Conservation (phyloP, 2,113 vertebrate species). For the Sylvilagus bachmani region DNA sequence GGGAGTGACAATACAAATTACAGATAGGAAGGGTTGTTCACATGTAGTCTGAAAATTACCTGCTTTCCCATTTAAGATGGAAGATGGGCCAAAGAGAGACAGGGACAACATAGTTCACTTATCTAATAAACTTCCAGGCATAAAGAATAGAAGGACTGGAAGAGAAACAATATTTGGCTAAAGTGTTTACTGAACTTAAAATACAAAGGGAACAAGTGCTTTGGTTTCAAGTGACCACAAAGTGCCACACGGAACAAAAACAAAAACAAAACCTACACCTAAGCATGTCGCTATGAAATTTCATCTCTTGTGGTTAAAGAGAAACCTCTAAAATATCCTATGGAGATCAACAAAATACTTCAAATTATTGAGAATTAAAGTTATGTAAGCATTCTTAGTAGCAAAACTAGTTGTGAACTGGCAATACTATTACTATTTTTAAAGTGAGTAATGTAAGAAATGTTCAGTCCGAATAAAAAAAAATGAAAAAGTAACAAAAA, state of each 20-base stretch:
- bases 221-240: neutral
- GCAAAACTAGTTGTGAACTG: neutral
- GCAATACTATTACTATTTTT: neutral
- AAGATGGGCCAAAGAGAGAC: neutral
- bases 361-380: neutral
- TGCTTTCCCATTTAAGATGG: neutral
- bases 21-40: neutral
- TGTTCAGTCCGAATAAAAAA: neutral
- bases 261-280: neutral
- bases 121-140: neutral
- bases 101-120: neutral
- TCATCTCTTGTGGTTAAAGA: neutral
- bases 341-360: neutral
- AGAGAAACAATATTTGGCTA: neutral
- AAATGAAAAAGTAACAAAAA: neutral
- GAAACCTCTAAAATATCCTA: neutral
- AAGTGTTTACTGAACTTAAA: slow-evolving; percentile 7
- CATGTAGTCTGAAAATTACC: neutral
- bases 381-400: neutral
- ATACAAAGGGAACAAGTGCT: neutral
- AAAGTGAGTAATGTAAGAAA: neutral
- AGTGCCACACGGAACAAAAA: neutral
- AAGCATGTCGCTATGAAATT: neutral
- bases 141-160: neutral
- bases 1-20: neutral